Percentiles rank a stretch among this genome's conserved stretches.
These are phyloP conservation scores for Argya squamiceps DNA, from an alignment of 2,797 vertebrate species.

Conservation along the genomic window DNA sequence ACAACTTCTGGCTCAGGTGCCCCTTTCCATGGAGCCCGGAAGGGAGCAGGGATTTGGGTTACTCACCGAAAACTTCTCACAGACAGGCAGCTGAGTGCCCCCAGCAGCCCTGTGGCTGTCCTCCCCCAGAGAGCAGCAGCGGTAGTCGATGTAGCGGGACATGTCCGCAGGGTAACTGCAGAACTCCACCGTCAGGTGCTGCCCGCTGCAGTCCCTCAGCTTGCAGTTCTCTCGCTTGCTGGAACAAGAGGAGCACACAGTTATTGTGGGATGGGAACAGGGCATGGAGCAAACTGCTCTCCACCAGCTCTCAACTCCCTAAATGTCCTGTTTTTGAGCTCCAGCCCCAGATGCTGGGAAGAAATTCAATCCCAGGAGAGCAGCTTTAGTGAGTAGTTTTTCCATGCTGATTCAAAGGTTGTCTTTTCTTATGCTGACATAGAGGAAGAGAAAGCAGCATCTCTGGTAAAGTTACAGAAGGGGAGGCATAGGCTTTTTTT, in stretches of 20 bases:
- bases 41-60: neutral
- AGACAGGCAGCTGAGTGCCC: constrained; percentile 70
- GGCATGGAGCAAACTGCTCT: accelerated
- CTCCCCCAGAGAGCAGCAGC: constrained; percentile 78
- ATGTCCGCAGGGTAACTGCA: constrained; percentile 84
- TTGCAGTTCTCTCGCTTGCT: constrained; percentile 90
- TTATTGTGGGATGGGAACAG: neutral
- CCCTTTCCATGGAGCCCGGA: neutral
- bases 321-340: neutral
- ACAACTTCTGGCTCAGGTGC: neutral
- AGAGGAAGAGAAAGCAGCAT: neutral
- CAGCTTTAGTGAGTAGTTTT: neutral
- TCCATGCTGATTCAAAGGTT: neutral
- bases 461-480: neutral
- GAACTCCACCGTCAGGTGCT: constrained; percentile 86
- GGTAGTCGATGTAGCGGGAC: constrained; percentile 89
- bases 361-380: neutral
- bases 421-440: neutral
- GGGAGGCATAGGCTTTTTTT: neutral
- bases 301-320: neutral
- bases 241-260: neutral
- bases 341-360: neutral
- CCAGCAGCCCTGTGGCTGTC: neutral
- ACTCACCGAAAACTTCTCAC: constrained; percentile 90
- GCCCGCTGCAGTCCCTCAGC: constrained; percentile 67